Evolutionary conservation across 2,797 vertebrate species (phyloP), one percentile per base, ranked within the genome.

Genomic region (Chiloscyllium punctatum): DNA sequence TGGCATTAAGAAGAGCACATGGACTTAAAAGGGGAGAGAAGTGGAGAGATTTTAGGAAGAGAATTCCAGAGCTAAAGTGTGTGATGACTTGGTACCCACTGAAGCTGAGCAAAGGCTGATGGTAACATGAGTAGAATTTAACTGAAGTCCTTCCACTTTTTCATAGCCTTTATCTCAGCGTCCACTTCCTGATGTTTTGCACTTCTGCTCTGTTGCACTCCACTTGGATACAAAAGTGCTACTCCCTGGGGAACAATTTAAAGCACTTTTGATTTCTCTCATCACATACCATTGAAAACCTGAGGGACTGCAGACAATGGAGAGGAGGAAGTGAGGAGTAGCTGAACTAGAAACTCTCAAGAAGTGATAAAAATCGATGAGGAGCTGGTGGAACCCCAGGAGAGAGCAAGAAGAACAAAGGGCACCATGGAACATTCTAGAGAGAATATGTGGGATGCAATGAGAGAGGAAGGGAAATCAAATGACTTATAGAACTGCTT

Each of bases 351-450:
- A 97, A 96, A 96, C 97, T 96, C 96, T 96, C 96, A 95, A 96
- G n/a, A 96, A 62, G 95, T 95, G 96, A 96, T 96, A 97, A 97
- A 98, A 97, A 97, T 97, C 96, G 97, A 97, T 97, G 96, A 97
- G 96, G 95, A 90, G 25, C 95, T 96, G 96, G 96, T 91, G 33
- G 86, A 66, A 37, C 66, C 1, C 23, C 95, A 3, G 82, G 66
- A 68, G 77, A 95, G 96, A 96, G 90, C 96, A 96, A 95, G 96
- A 96, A 97, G 97, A 95, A 96, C 97, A 97, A 97, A 97, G 96
- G n/a, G 16, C 79, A 23, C 77, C 18, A 96, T 96, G 96, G 96
- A 68, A 95, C 94, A 84, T 96, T 96, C 96, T 96, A 74, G 48
- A 96, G 96, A 95, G 96, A 96, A 96, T 90, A 96, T 97, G 95